Base-by-base conservation (phyloP, 2,888 invertebrate genomes). In the Holacanthella duospinosa region DNA sequence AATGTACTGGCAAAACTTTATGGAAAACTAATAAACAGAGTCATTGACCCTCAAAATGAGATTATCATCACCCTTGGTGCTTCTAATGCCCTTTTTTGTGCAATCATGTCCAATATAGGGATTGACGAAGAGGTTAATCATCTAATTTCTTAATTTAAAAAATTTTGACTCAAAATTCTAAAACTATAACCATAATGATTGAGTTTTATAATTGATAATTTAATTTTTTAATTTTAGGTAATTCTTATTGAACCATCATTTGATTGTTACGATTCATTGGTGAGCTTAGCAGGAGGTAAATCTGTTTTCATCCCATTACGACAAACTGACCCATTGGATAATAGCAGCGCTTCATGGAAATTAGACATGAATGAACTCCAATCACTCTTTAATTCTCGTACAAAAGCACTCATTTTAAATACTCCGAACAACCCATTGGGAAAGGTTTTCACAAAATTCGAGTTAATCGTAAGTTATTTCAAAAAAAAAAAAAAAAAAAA, bases 381-480 rank as follows among this genome's bases (percentile, higher is more conserved):
- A 62, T 81, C 82, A 0, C 80, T 92, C 9, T 96, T 99, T 77
- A 93, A 84, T 72, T 75, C 79, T 16, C 90, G 88, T 76, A 99
- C 99, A 0, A 99, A 99, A 81, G 86, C 89, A 77, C 86, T 99
- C 1, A 88, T 99, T 62, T 73, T 97, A n/a, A 99, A 97, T 78
- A 96, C 95, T 0, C 99, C 99, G 0, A 91, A 99, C 78, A 99
- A 99, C 79, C 99, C 99, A 0, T 78, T 93, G 0, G 99, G 55
- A 99, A 99, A 80, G 79, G 89, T 94, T 26, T 88, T 86, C 75
- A 83, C 82, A 0, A 70, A 75, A 43, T 77, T 83, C 1, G 92
- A 93, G 77, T 58, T 72, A 12, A 64, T 60, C 58, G 72, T 72
- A 66, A 59, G 19, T 21, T n/a, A n/a, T n/a, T n/a, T n/a, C n/a